A percentile compares a stretch with the other conserved stretches of the same genome.
phyloP scores from a whole-genome alignment of 2,113 vertebrate genomes.

The Balaeniceps rex region DNA sequence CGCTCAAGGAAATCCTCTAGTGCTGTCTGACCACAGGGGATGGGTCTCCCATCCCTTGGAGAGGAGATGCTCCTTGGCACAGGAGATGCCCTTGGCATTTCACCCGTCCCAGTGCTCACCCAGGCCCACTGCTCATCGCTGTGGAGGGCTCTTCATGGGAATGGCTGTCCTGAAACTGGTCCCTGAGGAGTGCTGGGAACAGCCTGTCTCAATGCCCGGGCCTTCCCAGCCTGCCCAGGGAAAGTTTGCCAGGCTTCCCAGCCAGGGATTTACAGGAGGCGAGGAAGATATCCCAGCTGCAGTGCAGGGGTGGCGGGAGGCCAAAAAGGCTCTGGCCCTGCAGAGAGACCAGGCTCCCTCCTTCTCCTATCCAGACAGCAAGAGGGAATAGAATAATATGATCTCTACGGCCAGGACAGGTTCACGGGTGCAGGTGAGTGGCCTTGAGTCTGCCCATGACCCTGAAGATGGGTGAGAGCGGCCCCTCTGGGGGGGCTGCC shows the following conservation, averaged over 20 bases:
- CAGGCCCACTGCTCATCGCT: neutral
- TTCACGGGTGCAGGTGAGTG: neutral
- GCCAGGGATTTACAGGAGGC: neutral
- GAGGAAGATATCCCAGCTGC: neutral
- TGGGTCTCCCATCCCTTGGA: fast-evolving
- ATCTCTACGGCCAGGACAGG: too few species aligned
- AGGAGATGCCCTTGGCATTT: neutral
- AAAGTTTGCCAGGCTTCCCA: neutral
- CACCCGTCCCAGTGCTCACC: neutral
- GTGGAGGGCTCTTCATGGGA: neutral
- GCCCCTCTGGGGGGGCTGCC: neutral
- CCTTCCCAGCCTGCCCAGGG: neutral
- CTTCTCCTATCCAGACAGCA: neutral
- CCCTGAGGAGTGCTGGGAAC: neutral
- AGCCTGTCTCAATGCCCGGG: neutral
- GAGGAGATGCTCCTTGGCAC: neutral
- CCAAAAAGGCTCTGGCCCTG: neutral
- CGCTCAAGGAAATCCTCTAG: neutral
- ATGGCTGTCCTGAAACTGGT: neutral
- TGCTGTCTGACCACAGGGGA: neutral
- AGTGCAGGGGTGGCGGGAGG: neutral
- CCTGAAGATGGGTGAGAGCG: too few species aligned
- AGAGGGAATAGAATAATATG: neutral
- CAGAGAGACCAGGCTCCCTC: neutral
- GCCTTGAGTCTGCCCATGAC: neutral